Evolutionary conservation across 2,888 invertebrate species (phyloP).

Genomic region (Aquatica leii): DNA sequence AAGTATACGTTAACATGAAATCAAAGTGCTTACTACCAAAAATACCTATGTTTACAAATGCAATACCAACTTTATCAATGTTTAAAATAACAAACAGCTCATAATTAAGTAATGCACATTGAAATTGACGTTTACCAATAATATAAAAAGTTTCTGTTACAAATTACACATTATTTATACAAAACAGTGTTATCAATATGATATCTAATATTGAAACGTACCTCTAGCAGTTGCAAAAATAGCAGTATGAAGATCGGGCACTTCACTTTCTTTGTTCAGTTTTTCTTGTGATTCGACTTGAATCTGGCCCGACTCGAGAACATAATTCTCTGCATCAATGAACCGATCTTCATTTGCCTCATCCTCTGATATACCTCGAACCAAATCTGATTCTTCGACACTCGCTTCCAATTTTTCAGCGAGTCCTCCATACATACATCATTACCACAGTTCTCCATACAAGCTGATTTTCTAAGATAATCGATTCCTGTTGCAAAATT

Average conservation of each 20-base stretch:
- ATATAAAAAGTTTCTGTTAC: neutral
- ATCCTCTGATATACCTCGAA: conserved; percentile 57
- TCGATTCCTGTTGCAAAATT: conserved; percentile 57
- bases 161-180: neutral
- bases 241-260: conserved; percentile 56
- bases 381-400: conserved; percentile 60
- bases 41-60: neutral
- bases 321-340: conserved; percentile 82
- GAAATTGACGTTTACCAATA: neutral
- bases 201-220: conserved; percentile 14
- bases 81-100: neutral
- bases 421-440: conserved; percentile 49
- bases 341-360: conserved; percentile 72
- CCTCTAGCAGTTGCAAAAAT: conserved; percentile 52
- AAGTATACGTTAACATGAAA: conserved; percentile 32
- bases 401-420: conserved; percentile 58
- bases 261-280: conserved; percentile 47
- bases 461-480: conserved; percentile 58
- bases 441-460: conserved; percentile 56
- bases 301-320: conserved; percentile 71
- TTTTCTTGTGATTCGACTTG: conserved; percentile 46
- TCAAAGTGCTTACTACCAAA: neutral
- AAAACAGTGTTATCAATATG: too few relatives aligned
- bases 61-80: neutral
- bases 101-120: neutral